phyloP scores from a whole-genome alignment of 2,797 vertebrate genomes.

The Psittacula echo region DNA sequence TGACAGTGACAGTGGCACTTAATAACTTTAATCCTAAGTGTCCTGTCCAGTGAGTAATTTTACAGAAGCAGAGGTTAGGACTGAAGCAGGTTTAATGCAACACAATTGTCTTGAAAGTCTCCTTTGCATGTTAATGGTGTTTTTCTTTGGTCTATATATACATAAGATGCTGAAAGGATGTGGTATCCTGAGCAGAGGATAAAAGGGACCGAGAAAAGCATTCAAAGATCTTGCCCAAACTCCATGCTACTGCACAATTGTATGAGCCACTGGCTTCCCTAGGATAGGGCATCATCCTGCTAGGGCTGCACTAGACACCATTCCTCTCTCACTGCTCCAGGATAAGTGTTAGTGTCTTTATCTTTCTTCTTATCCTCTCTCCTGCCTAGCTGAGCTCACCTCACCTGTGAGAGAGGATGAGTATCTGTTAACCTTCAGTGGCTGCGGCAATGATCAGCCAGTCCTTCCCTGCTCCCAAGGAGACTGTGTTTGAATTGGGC shows the following conservation, averaged over 20 bases:
- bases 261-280: background rate
- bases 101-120: slow-evolving; percentile 36
- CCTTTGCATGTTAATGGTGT: slow-evolving; percentile 40
- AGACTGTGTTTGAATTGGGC: background rate
- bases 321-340: background rate
- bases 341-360: background rate
- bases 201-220: background rate
- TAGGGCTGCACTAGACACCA: background rate
- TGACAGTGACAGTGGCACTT: background rate
- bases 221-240: background rate
- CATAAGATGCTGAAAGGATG: background rate
- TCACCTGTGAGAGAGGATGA: background rate
- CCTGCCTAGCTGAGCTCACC: background rate
- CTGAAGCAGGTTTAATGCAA: background rate
- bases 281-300: background rate
- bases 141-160: slow-evolving; percentile 43
- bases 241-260: background rate
- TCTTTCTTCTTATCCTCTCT: background rate
- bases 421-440: background rate
- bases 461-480: background rate
- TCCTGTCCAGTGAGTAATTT: background rate
- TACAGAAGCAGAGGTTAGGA: slow-evolving; percentile 30
- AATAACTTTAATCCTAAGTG: background rate
- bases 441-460: background rate
- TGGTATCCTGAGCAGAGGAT: background rate